Base-by-base conservation (phyloP, 53 echinoderm and acorn worm genomes). In the Paracentrotus lividus region DNA sequence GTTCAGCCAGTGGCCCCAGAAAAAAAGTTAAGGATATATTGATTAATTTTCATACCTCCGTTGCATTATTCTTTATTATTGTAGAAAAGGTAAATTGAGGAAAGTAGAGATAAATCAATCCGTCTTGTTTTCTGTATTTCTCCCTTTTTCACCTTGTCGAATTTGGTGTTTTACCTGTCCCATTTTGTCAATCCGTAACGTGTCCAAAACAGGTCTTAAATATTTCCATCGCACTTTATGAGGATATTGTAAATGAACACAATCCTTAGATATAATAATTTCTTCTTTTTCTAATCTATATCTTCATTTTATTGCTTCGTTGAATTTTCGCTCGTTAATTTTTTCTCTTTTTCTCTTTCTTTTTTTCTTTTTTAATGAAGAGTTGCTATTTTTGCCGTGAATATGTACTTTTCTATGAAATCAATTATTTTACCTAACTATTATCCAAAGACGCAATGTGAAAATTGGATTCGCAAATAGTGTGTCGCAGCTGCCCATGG, bases 11-110 rank as follows among this genome's bases (percentile, higher is more conserved):
- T 9, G 7, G 66, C 8, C 32, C 66, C 32, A 29, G 9, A 61
- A 26, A 12, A 69, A 31, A 60, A 60, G 38, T 69, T 34, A 36
- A 38, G 38, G 69, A 8, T 18, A 69, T 69, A 69, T 69, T 69
- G 69, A 69, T 69, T 38, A 34, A 69, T 69, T 69, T 69, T 69
- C 69, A 69, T 69, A 69, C 69, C 69, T 38, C 69, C 38, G 38
- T 38, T 18, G 34, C 36, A 15, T 69, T 69, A 69, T 36, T 36
- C 16, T 69, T 69, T 8, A 69, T 26, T 69, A 3, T 69, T 38
- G 15, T 36, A 38, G 36, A 18, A 36, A 38, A 69, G 38, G 69
- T 38, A 38, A 14, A 69, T 69, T 69, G 31, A 36, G 38, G 8
- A 32, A 10, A 38, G 14, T 5, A 38, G 15, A 38, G 16, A 18